Evolutionary conservation across 2,888 invertebrate genomes (phyloP).

Genomic region (Orgyia antiqua): DNA sequence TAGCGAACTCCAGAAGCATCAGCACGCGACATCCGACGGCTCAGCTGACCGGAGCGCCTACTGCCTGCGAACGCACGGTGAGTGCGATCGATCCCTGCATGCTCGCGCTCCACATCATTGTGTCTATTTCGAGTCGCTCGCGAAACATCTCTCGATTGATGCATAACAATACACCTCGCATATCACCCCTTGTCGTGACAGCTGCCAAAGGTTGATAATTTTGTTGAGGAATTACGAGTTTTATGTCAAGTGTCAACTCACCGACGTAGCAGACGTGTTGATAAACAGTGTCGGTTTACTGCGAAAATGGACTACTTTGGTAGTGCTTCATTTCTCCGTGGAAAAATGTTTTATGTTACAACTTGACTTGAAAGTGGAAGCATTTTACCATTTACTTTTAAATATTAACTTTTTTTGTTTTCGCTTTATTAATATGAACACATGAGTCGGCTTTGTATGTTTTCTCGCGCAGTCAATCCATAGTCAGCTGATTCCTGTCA

Average conservation of each 20-base stretch:
- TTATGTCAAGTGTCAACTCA: conserved; percentile 45
- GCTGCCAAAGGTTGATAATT: conserved; percentile 48
- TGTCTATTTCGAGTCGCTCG: conserved; percentile 70
- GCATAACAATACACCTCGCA: conserved; percentile 37
- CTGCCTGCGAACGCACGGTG: conserved; percentile 69
- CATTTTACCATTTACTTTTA: too few species aligned
- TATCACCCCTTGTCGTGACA: conserved; percentile 37
- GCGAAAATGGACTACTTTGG: conserved; percentile 39
- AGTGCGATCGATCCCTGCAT: conserved; percentile 71
- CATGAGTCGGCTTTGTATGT: conserved; percentile 17
- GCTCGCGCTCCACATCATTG: conserved; percentile 57
- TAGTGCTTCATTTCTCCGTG: conserved; percentile 34
- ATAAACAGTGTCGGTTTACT: conserved; percentile 71
- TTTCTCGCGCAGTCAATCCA: conserved; percentile 20
- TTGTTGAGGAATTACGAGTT: conserved; percentile 39
- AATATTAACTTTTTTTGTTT: too few species aligned
- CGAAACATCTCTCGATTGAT: conserved; percentile 51
- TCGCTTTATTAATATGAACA: conserved; percentile 12
- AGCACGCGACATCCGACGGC: conserved; percentile 48
- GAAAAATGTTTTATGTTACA: conserved; percentile 46
- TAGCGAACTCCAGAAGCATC: conserved; percentile 36
- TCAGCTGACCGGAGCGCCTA: conserved; percentile 66
- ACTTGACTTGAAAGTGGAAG: conserved; percentile 38
- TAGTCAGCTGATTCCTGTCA: conserved; percentile 55
- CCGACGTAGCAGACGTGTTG: conserved; percentile 49